phyloP scores from a whole-genome alignment of 1,140 invertebrate species.

The Zaprionus capensis region DNA sequence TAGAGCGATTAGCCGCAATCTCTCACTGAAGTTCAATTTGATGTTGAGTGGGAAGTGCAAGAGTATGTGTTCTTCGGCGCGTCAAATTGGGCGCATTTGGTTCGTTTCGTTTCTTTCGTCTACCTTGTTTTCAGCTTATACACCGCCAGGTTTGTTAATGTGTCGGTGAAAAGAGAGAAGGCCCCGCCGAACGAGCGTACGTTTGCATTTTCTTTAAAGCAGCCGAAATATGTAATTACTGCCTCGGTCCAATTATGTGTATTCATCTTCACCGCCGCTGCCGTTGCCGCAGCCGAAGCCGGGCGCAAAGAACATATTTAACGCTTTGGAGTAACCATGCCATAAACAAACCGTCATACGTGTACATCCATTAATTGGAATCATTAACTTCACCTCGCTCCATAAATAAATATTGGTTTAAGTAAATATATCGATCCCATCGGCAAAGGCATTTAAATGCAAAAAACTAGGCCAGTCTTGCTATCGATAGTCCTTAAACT shows the following conservation, averaged over 20 bases:
- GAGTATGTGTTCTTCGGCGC: slow-evolving; percentile 10
- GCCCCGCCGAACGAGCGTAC: slow-evolving; percentile 36
- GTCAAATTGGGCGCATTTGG: slow-evolving; percentile 21
- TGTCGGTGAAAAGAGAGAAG: slow-evolving; percentile 37
- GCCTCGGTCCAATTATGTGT: slow-evolving; percentile 57
- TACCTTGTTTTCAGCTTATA: slow-evolving; percentile 47
- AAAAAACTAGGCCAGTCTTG: background rate
- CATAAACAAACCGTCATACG: slow-evolving; percentile 56
- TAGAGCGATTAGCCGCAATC: slow-evolving; percentile 6
- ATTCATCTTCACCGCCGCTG: slow-evolving; percentile 52
- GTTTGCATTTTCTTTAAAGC: slow-evolving; percentile 47
- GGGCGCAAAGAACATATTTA: slow-evolving; percentile 49
- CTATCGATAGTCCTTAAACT: background rate
- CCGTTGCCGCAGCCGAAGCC: background rate
- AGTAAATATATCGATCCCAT: slow-evolving; percentile 20
- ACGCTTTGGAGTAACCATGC: slow-evolving; percentile 51
- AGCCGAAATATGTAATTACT: slow-evolving; percentile 64
- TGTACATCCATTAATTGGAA: slow-evolving; percentile 42
- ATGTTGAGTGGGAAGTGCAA: background rate
- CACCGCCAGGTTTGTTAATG: slow-evolving; percentile 45
- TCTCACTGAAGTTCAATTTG: background rate
- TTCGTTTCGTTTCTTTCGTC: background rate
- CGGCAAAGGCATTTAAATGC: background rate
- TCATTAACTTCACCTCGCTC: slow-evolving; percentile 34
- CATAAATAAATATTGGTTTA: slow-evolving; percentile 39